Base-by-base conservation (phyloP, 2,888 invertebrate genomes). In the Zele albiditarsus region DNA sequence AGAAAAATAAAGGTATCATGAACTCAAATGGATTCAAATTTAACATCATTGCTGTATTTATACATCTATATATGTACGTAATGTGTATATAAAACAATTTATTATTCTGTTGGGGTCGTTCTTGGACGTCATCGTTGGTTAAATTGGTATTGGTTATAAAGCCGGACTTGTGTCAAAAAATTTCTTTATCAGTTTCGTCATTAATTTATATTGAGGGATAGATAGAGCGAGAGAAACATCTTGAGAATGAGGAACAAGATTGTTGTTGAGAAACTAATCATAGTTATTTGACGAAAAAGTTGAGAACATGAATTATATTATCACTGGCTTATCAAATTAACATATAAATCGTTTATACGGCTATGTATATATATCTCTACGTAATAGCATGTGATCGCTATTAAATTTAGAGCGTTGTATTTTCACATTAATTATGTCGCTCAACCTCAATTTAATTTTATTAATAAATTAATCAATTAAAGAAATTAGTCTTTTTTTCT, bases 81-180 rank as follows among this genome's bases (percentile, higher is more conserved):
- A 53, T 53, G 53, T 20, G 53, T 53, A 53, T n/a, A 46, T 53
- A 23, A 53, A 53, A 53, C 8, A 53, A 53, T n/a, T 53, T 53
- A 20, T 53, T 53, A 46, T 46, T 46, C 46, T 46, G 46, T n/a
- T 46, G 16, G 14, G 1, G n/a, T 46, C n/a, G 46, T n/a, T 46
- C 2, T 46, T 46, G 46, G 46, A 46, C 46, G 46, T 46, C 46
- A 46, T 46, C 46, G 6, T n/a, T 16, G n/a, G 16, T 46, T 46
- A 5, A 46, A 46, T 16, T 46, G n/a, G 46, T 46, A 16, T n/a
- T 46, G 46, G 46, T n/a, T 46, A n/a, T n/a, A 53, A 53, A 53
- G 20, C 8, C 53, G 10, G n/a, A 23, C 20, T 53, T 53, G 20
- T 5, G 20, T 53, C 53, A 53, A 53, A 53, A 20, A 53, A 16